Evolutionary conservation across 2,888 invertebrate species (phyloP).

Genomic region (Anthoptus insignis): DNA sequence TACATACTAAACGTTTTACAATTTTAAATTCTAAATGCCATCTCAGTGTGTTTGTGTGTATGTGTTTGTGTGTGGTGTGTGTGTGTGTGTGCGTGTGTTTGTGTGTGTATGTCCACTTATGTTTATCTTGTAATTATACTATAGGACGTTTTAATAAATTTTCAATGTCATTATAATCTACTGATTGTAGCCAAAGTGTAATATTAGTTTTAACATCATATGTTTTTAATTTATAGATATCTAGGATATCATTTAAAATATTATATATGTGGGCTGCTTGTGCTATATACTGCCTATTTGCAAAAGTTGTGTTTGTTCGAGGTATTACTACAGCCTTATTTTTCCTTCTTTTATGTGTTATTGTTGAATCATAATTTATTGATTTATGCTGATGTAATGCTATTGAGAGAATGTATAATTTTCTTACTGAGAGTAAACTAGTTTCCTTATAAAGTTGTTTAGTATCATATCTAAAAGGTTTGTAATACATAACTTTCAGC

Average conservation of each 20-base stretch:
- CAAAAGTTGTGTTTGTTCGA: neutral
- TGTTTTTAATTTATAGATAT: neutral
- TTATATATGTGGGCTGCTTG: neutral
- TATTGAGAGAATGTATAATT: neutral
- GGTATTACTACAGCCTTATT: neutral
- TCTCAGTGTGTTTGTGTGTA: too few species aligned
- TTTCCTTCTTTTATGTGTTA: neutral
- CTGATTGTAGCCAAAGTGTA: neutral
- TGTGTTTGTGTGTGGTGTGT: too few species aligned
- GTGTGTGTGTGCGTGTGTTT: too few species aligned
- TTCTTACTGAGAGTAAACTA: neutral
- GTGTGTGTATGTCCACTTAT: too few species aligned
- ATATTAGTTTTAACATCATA: neutral
- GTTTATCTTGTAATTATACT: too few species aligned
- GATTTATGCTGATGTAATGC: neutral
- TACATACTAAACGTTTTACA: too few species aligned
- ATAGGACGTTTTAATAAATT: neutral
- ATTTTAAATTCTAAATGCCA: too few species aligned
- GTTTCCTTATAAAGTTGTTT: neutral
- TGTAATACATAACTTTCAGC: constrained; percentile 33
- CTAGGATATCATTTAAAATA: neutral
- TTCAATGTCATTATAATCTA: neutral
- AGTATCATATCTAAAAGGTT: constrained; percentile 1
- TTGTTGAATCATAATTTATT: neutral
- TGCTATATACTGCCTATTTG: neutral